Evolutionary conservation across 2,797 vertebrate genomes (phyloP), one percentile per base, ranked within the genome.

Genomic region (Brachymystax lenok): DNA sequence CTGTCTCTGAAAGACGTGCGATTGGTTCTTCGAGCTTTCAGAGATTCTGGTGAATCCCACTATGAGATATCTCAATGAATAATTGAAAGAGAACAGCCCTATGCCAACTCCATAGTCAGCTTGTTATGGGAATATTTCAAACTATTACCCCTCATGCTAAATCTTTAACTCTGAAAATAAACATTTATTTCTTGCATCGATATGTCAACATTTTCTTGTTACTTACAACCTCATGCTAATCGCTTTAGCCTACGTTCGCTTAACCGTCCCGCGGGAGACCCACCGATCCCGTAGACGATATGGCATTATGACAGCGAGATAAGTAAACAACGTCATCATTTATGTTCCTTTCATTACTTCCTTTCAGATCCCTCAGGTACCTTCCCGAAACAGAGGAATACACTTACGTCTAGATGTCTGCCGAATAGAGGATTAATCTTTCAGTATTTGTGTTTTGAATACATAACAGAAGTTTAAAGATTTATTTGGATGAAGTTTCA

Each of bases 311-410:
- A 59, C 54, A 19, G 14, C n/a, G 52, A 46, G 16, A 61, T 30
- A 28, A n/a, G 28, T 52, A 2, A 51, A 71, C 40, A 71, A 63
- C 74, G n/a, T 40, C 67, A 2, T 50, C 24, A 14, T 59, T 64
- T 66, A 63, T 51, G 73, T 28, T 54, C 69, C 74, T 75, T n/a
- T 52, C 50, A 59, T 35, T 35, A 16, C 24, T 28, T 52, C 6
- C 12, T 51, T 27, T 40, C 19, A n/a, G 28, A 46, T 46, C 7
- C 52, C 52, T 40, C 30, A 24, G 67, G 74, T 52, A 61, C 5
- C 19, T 19, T 70, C 67, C 52, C 54, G n/a, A 73, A 73, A 72
- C 50, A 14, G 54, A 50, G 14, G 56, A 67, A 56, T 66, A 69
- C 74, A 54, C 8, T 75, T 35, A 54, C 4, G n/a, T 21, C 17